Percentiles rank a stretch among this genome's conserved stretches.
Evolutionary conservation across 2,797 vertebrate species (phyloP).

Genomic region (Thamnophis elegans): DNA sequence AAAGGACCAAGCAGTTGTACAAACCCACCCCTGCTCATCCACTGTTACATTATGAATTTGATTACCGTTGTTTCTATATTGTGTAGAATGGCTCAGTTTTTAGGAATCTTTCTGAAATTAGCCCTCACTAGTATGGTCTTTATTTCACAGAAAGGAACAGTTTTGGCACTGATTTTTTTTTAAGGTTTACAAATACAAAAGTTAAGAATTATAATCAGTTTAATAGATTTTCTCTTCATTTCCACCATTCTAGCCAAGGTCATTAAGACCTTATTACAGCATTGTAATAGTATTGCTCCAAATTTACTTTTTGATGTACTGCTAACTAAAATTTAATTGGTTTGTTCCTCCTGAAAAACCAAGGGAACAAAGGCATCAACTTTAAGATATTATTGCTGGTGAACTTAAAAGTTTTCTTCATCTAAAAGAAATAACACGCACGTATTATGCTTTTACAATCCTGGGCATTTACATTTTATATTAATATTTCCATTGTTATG

Average conservation of each 20-base stretch:
- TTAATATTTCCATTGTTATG: not conserved
- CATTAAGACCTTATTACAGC: not conserved
- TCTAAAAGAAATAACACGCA: constrained; percentile 7
- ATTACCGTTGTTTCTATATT: not conserved
- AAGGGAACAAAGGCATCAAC: constrained; percentile 6
- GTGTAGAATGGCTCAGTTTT: constrained; percentile 1
- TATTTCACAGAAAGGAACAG: constrained; percentile 25
- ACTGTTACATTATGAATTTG: not conserved
- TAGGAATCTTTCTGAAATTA: not conserved
- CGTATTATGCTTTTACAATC: constrained; percentile 25
- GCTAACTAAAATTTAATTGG: not conserved
- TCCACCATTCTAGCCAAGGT: constrained; percentile 23
- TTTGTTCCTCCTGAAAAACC: not conserved
- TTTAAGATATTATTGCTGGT: constrained; percentile 68
- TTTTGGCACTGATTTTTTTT: constrained; percentile 60
- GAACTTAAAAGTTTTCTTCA: constrained; percentile 45
- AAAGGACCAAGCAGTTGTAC: not conserved
- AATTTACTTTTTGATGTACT: not conserved
- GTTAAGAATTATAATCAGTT: constrained; percentile 37
- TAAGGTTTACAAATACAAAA: constrained; percentile 50
- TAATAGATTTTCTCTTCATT: not conserved
- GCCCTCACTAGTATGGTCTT: not conserved
- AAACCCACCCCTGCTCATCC: not conserved
- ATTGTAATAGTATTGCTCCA: constrained; percentile 38
- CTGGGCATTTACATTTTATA: not conserved